Conservation (phyloP, 2,113 vertebrate species). For the Todiramphus saurophagus region DNA sequence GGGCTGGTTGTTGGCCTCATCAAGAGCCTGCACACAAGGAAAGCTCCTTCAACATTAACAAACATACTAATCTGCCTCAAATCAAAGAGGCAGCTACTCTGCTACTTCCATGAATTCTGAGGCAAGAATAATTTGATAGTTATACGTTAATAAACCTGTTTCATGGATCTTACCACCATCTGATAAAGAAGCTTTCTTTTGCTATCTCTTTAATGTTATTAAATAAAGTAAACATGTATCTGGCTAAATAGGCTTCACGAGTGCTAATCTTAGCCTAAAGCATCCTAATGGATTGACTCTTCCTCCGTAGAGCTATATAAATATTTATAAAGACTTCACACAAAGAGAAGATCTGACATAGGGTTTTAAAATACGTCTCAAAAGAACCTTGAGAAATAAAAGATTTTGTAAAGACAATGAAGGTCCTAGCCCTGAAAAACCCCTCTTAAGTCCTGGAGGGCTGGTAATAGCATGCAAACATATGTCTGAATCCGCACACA, state of each 20-base stretch:
- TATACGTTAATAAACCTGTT: conserved; percentile 35
- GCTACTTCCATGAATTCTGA: conserved; percentile 14
- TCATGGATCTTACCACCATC: conserved; percentile 33
- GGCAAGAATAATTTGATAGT: conserved; percentile 39
- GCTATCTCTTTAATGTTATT: conserved; percentile 40
- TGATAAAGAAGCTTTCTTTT: conserved; percentile 46
- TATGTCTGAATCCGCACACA: background rate
- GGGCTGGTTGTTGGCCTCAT: background rate
- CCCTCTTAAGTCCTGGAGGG: background rate
- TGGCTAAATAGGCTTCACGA: conserved; percentile 57
- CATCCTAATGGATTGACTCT: conserved; percentile 44
- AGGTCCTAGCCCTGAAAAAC: background rate
- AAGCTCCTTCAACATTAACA: background rate
- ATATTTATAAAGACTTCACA: conserved; percentile 51
- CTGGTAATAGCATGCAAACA: background rate
- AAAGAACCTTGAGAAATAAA: background rate
- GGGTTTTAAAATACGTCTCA: background rate
- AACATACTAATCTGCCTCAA: conserved; percentile 5
- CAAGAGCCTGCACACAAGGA: background rate
- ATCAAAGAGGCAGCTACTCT: conserved; percentile 29
- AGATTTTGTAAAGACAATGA: background rate
- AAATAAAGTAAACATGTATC: conserved; percentile 48
- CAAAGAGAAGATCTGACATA: background rate
- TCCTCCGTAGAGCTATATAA: conserved; percentile 38
- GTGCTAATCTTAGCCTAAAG: conserved; percentile 59